Percentiles rank a stretch among this genome's conserved stretches.
Evolutionary conservation across 2,113 vertebrate genomes (phyloP).

Genomic region (Dissostichus mawsoni): DNA sequence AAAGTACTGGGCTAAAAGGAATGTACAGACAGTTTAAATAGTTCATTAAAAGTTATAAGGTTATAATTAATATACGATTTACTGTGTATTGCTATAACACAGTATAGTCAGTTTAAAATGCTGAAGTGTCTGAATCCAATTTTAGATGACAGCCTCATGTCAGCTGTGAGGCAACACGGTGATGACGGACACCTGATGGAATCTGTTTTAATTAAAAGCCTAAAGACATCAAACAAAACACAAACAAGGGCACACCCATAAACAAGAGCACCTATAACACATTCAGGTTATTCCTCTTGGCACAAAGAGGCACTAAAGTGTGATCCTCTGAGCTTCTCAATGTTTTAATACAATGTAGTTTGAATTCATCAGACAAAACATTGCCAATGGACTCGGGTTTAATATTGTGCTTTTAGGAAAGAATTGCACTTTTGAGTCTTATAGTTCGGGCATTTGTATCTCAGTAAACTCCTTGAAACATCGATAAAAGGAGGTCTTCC

Average conservation of each 20-base stretch:
- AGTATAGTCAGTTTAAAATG: too few species aligned
- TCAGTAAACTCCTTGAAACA: conserved; percentile 20
- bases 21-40: neutral
- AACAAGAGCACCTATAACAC: neutral
- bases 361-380: neutral
- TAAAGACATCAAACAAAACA: neutral
- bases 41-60: too few species aligned
- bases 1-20: neutral
- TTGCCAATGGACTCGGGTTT: neutral
- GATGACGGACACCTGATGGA: conserved; percentile 16
- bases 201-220: neutral
- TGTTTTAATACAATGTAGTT: neutral
- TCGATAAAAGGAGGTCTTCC: conserved; percentile 27
- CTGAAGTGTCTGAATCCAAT: neutral
- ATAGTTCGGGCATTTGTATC: conserved; percentile 9
- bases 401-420: neutral
- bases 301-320: too few species aligned
- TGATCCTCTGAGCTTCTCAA: neutral
- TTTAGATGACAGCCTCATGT: conserved; percentile 2
- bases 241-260: neutral
- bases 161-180: conserved; percentile 11
- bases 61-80: neutral
- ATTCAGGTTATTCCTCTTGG: neutral
- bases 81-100: too few species aligned
- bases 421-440: neutral